Conservation (phyloP, 2,113 vertebrate genomes). For the Limnothrissa miodon region DNA sequence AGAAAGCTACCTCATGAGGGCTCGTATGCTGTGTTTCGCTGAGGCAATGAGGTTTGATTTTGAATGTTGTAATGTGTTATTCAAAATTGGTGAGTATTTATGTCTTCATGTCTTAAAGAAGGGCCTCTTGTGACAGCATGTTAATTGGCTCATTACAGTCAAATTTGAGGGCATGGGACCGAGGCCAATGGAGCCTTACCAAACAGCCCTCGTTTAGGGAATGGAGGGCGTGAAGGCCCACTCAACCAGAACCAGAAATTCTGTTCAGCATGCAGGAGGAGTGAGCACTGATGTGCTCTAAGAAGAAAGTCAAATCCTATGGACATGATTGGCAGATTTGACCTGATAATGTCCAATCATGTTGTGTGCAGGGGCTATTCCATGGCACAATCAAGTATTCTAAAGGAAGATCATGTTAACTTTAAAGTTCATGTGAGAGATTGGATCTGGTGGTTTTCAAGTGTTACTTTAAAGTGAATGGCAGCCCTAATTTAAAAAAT, state of each 20-base stretch:
- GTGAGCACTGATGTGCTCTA: background rate
- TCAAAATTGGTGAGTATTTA: background rate
- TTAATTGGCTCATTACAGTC: slow-evolving; percentile 7
- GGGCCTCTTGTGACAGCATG: background rate
- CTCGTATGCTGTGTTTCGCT: background rate
- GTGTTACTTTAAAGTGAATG: background rate
- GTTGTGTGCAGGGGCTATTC: too few relatives aligned
- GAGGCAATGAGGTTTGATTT: background rate
- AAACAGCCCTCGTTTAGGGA: background rate
- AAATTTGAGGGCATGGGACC: background rate
- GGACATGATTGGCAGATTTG: background rate
- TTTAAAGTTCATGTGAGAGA: background rate
- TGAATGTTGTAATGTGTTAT: background rate
- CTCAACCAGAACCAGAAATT: background rate
- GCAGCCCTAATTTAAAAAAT: background rate
- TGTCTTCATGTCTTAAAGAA: background rate
- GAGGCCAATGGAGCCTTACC: background rate
- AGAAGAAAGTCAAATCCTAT: background rate
- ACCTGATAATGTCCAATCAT: too few relatives aligned
- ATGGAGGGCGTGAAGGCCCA: background rate
- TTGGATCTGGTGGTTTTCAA: background rate
- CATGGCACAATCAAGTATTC: too few relatives aligned
- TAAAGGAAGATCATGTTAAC: background rate
- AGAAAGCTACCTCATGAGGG: background rate
- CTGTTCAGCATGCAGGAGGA: background rate